phyloP scores from a whole-genome alignment of 2,797 vertebrate genomes.

The Sandelia bainsii region DNA sequence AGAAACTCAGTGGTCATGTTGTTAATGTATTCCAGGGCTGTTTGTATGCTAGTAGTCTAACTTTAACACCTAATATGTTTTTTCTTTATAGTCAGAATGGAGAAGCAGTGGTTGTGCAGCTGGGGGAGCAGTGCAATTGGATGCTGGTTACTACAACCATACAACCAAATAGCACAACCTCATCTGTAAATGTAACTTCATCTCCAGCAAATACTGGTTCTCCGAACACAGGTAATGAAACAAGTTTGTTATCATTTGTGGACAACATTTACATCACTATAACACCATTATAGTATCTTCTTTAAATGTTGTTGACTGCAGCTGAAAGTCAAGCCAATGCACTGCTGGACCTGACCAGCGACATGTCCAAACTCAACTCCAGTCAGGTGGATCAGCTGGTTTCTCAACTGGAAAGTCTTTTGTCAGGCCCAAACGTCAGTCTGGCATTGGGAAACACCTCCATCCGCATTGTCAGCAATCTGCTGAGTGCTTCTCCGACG shows the following conservation, averaged over 20 bases:
- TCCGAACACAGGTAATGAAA: not conserved
- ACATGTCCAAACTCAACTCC: conserved; percentile 76
- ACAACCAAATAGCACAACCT: conserved; percentile 23
- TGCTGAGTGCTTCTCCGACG: conserved; percentile 82
- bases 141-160: not conserved
- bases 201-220: conserved; percentile 3
- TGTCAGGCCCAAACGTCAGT: conserved; percentile 80
- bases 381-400: conserved; percentile 77
- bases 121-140: conserved; percentile 55
- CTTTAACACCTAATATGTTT: conserved; percentile 2
- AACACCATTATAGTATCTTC: not conserved
- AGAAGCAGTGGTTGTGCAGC: conserved; percentile 30
- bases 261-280: not conserved
- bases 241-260: conserved; percentile 31
- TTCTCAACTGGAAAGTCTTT: conserved; percentile 72
- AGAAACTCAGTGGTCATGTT: not conserved
- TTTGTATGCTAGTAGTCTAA: not conserved
- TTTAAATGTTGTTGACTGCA: conserved; percentile 18
- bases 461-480: conserved; percentile 87
- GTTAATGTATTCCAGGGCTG: not conserved
- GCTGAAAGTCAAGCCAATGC: conserved; percentile 36
- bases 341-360: conserved; percentile 67
- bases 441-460: conserved; percentile 80
- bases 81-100: conserved; percentile 59
- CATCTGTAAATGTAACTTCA: conserved; percentile 20